Conservation (phyloP, 2,888 invertebrate species). For the Cephus pulcher region DNA sequence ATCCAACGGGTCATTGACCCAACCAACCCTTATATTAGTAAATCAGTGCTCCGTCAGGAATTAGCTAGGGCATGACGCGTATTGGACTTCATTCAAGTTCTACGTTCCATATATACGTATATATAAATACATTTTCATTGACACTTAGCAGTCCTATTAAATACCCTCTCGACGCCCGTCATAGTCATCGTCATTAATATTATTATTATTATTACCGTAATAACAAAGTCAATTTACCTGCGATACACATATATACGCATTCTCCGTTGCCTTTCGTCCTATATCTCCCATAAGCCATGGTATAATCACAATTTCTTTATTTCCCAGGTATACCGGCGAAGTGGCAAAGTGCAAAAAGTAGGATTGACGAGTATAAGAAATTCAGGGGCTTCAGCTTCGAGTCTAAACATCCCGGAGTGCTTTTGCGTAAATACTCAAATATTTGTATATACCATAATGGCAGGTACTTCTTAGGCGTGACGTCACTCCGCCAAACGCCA, state of each 20-base stretch:
- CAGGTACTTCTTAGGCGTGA: not conserved
- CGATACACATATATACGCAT: not conserved
- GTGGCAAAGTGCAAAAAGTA: not conserved
- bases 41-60: not conserved
- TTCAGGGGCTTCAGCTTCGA: not conserved
- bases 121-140: not conserved
- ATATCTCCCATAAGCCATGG: not conserved
- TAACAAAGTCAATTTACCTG: not conserved
- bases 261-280: not conserved
- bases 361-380: not conserved
- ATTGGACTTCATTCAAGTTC: constrained; percentile 5
- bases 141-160: not conserved
- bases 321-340: not conserved
- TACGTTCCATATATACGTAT: not conserved
- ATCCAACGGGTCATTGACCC: not conserved
- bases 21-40: not conserved
- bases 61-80: not conserved
- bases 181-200: constrained; percentile 6
- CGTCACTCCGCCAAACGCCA: not conserved
- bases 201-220: not conserved
- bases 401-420: not conserved
- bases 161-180: not conserved
- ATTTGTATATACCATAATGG: not conserved
- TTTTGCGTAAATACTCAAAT: not conserved
- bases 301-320: not conserved